These are phyloP conservation scores for Rhamnusium bicolor DNA, from an alignment of 2,888 invertebrate genomes.

Conservation along the genomic window DNA sequence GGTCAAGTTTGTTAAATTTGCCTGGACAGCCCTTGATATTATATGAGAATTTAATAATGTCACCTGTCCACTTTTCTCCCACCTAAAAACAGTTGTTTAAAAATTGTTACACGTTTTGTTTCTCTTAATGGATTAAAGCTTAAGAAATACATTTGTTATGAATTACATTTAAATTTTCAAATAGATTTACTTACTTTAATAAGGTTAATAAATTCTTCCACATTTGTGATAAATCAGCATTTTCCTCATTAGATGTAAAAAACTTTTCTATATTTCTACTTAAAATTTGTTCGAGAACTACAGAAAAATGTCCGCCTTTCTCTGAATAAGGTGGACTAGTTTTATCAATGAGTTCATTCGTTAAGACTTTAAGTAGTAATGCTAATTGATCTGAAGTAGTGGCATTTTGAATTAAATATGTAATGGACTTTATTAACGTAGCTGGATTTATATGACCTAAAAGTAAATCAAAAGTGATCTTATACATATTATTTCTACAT, in stretches of 20 bases:
- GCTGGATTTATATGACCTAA: slow-evolving; percentile 77
- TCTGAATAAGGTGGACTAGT: slow-evolving; percentile 64
- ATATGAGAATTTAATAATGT: slow-evolving; percentile 69
- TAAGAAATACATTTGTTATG: too few species aligned
- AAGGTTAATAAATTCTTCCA: slow-evolving; percentile 67
- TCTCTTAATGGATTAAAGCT: too few species aligned
- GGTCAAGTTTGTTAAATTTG: slow-evolving; percentile 71
- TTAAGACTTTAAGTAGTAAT: slow-evolving; percentile 76
- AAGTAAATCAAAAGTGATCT: slow-evolving; percentile 50
- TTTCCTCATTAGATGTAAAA: slow-evolving; percentile 57
- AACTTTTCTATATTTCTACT: slow-evolving; percentile 62
- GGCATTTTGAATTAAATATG: slow-evolving; percentile 76
- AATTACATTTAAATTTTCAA: too few species aligned
- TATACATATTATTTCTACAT: too few species aligned
- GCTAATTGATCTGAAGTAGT: slow-evolving; percentile 76
- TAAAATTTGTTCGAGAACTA: slow-evolving; percentile 67
- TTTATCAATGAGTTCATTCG: slow-evolving; percentile 73
- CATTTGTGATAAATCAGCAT: slow-evolving; percentile 62
- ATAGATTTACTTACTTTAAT: slow-evolving; percentile 56
- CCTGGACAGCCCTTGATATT: slow-evolving; percentile 70
- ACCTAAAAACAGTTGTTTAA: slow-evolving; percentile 69
- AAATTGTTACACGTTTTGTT: neutral
- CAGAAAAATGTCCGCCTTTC: slow-evolving; percentile 71
- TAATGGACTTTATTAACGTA: slow-evolving; percentile 76
- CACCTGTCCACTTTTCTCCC: slow-evolving; percentile 76